A percentile compares a stretch with the other conserved stretches of the same genome.
Evolutionary conservation across 2,113 vertebrate genomes (phyloP).

Genomic region (Halichoerus grypus): DNA sequence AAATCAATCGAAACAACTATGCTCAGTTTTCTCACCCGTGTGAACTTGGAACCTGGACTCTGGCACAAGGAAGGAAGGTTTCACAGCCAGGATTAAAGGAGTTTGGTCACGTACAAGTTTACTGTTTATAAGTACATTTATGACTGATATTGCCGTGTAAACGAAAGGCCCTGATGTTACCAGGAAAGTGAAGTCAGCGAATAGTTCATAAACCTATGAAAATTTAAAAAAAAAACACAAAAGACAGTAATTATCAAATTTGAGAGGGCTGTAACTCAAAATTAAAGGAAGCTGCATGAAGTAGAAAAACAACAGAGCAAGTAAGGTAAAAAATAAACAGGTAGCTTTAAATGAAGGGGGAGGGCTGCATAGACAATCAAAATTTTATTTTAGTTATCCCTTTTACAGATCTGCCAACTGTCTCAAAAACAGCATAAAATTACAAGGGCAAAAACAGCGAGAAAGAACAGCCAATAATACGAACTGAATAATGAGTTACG

Average conservation of each 20-base stretch:
- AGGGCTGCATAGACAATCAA: background rate
- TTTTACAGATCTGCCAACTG: background rate
- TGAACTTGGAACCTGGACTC: conserved; percentile 94
- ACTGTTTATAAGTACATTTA: conserved; percentile 90
- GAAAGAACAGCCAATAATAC: background rate
- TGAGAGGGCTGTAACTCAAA: background rate
- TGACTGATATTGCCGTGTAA: conserved; percentile 95
- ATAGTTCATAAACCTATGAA: conserved; percentile 92
- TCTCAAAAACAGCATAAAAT: background rate
- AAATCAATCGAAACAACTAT: background rate
- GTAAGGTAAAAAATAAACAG: background rate
- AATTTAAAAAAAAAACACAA: background rate
- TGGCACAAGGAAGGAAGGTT: conserved; percentile 89
- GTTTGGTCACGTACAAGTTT: conserved; percentile 85
- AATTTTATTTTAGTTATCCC: background rate
- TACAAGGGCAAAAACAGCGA: background rate
- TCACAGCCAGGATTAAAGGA: conserved; percentile 91
- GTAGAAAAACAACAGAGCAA: background rate
- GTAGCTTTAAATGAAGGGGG: background rate
- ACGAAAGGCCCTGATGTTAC: conserved; percentile 94
- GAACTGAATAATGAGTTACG: background rate
- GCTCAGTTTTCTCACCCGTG: conserved; percentile 89
- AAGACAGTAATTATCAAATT: background rate
- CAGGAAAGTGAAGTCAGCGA: conserved; percentile 94
- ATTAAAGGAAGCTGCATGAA: background rate